These are phyloP conservation scores for Columba livia DNA, from an alignment of 2,113 vertebrate genomes.

Conservation along the genomic window DNA sequence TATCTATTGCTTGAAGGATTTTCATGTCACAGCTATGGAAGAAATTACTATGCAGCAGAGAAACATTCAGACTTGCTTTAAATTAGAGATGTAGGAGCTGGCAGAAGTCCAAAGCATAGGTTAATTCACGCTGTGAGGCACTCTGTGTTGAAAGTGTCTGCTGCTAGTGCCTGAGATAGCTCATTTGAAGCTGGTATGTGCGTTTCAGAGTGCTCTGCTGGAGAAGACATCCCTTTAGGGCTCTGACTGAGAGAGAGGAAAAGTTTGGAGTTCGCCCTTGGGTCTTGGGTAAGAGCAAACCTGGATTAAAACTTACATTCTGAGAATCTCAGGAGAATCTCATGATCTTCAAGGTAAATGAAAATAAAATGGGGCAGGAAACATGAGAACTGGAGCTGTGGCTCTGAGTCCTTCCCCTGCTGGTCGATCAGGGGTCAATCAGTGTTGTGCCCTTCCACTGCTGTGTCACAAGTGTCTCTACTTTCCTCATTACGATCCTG, in stretches of 20 bases:
- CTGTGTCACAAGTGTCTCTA: not conserved
- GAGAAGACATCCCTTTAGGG: not conserved
- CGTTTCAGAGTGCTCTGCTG: not conserved
- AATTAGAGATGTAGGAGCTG: not conserved
- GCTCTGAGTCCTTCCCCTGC: not conserved
- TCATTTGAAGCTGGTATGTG: not conserved
- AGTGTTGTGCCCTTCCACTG: not conserved
- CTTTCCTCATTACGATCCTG: not conserved
- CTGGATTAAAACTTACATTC: not conserved
- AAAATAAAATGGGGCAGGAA: not conserved
- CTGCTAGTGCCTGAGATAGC: not conserved
- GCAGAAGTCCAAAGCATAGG: not conserved
- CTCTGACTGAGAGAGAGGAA: not conserved
- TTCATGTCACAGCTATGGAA: not conserved
- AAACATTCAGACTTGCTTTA: not conserved
- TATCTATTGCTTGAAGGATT: not conserved
- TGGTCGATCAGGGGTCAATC: not conserved
- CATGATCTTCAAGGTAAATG: not conserved
- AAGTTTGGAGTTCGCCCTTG: not conserved
- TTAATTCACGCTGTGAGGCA: not conserved
- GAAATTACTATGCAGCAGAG: not conserved
- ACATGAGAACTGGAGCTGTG: not conserved
- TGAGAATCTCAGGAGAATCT: not conserved
- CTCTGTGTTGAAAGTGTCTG: not conserved
- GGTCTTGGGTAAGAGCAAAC: not conserved